Evolutionary conservation across 1,140 invertebrate genomes (phyloP), one percentile per base, ranked within the genome.

Genomic region (Diprion similis): DNA sequence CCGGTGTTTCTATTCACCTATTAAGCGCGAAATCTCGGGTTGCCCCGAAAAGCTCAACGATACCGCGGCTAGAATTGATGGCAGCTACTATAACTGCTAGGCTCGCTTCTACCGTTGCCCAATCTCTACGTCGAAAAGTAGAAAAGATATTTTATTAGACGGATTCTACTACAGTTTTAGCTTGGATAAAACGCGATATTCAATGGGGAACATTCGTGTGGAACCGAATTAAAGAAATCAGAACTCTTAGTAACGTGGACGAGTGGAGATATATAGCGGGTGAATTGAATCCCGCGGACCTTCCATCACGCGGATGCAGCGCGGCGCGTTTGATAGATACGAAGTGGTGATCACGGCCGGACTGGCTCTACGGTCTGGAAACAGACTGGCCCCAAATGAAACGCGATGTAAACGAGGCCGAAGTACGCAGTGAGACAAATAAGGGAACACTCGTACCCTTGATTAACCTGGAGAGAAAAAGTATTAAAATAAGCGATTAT

Each of bases 321-420:
- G 75, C 78, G 0, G 73, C 75, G 67, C 71, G 75, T n/a, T 71
- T 84, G 37, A 1, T 78, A 2, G 75, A 80, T 66, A 76, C 76
- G 2, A 70, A 74, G 76, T 81, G 82, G 84, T 83, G 78, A 78
- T 72, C 81, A 75, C 83, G 82, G 10, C 84, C 83, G 0, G 8
- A 37, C 1, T 86, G 84, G 84, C 67, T 86, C 11, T 48, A 73
- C 11, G n/a, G 71, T 45, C 10, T 48, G 15, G 45, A 72, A 17
- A 65, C 74, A 8, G 9, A 73, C 3, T 86, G 81, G 84, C 80
- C 84, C 0, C 6, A 6, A 0, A 65, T 17, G 1, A 46, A 77
- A 0, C 7, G 10, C 8, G 8, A 70, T 10, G 10, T 65, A 1
- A 67, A 81, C 24, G 75, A 79, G 59, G n/a, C 68, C 10, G 77